Evolutionary conservation across 2,797 vertebrate species (phyloP), one percentile per base, ranked within the genome.

Genomic region (Benthosema pterotum): DNA sequence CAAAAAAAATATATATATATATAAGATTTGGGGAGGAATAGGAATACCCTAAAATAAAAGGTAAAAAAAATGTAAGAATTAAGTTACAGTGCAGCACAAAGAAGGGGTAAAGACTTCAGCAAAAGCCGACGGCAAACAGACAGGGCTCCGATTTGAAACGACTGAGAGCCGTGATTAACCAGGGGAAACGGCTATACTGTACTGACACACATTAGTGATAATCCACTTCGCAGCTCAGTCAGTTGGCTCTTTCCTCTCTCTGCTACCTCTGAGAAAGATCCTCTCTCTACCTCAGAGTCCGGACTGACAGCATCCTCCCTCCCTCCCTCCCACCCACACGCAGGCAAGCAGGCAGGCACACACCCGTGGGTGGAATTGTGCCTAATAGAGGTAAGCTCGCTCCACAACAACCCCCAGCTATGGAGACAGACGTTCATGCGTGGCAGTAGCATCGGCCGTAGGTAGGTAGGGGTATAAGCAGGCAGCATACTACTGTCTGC

Each of bases 321-420:
- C n/a, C n/a, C n/a, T n/a, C n/a, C n/a, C n/a, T n/a, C n/a, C n/a
- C n/a, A n/a, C n/a, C n/a, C n/a, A n/a, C n/a, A n/a, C n/a, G n/a
- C n/a, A n/a, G n/a, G 63, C 84, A 83, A 79, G 82, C 84, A 74
- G 71, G 69, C 14, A 74, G 71, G 69, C 14, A 25, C 69, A 60
- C 81, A 66, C 79, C 64, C 52, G 85, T 87, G 87, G 86, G 87
- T 82, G 83, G 84, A 86, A 83, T 82, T 77, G 80, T 78, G 75
- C 86, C 79, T 83, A 80, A 85, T 84, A 81, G 84, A 83, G 74
- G 82, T 69, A 78, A 38, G 79, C 79, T 75, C 83, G 74, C 80
- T 80, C 77, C 75, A 83, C 85, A 88, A 55, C 74, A 84, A 75
- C 69, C 79, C 69, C 77, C 75, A 78, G 87, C 84, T 65, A 81